Conservation (phyloP, 2,797 vertebrate genomes). For the Phrynocephalus vlangalii region DNA sequence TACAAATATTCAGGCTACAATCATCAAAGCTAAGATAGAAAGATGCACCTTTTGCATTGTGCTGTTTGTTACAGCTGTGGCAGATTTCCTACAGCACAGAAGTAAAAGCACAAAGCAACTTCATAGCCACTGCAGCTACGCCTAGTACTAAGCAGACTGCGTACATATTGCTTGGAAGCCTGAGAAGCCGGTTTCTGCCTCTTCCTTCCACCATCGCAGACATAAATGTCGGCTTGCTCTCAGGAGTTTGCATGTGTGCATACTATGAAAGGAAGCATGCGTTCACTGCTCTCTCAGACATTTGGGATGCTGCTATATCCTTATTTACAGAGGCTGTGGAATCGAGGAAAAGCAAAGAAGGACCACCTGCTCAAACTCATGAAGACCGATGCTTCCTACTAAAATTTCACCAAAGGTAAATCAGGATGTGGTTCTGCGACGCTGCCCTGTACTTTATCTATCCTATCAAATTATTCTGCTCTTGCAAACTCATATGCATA, state of each 20-base stretch:
- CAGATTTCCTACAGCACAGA: neutral
- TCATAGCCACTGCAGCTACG: neutral
- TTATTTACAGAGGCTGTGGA: neutral
- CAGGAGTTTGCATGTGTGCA: neutral
- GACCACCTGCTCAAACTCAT: neutral
- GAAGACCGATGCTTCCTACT: neutral
- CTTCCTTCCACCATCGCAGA: neutral
- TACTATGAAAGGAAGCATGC: neutral
- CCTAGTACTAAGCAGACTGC: neutral
- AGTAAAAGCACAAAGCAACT: neutral
- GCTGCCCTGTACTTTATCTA: neutral
- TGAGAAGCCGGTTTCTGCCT: neutral
- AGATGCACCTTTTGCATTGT: neutral
- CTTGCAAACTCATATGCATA: neutral
- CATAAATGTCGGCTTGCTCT: neutral
- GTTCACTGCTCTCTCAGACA: neutral
- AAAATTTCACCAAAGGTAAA: neutral
- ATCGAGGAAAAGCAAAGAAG: neutral
- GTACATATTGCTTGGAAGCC: neutral
- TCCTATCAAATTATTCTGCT: slow-evolving; percentile 9
- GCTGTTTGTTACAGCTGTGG: neutral
- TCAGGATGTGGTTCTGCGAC: neutral
- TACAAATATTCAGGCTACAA: neutral
- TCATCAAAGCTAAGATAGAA: neutral
- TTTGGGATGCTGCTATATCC: neutral